Percentiles rank a stretch among this genome's conserved stretches.
Conservation (phyloP, 2,888 invertebrate species). For the Palloptera scutellata region DNA sequence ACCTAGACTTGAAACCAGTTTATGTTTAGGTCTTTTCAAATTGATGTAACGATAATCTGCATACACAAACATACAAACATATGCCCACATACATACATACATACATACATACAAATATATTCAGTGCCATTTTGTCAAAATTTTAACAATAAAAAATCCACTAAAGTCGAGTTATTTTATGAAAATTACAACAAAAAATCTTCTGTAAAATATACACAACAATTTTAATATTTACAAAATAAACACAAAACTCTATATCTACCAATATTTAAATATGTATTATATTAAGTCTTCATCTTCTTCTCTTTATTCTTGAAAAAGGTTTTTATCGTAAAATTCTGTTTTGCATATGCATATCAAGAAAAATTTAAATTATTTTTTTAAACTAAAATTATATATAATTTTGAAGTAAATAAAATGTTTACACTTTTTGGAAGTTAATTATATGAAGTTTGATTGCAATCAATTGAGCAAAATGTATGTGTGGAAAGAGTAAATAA, state of each 20-base stretch:
- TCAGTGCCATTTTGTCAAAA: no score
- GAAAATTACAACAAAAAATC: neutral
- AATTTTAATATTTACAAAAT: no score
- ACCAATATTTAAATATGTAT: constrained; percentile 1
- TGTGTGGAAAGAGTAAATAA: constrained; percentile 7
- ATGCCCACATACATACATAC: constrained; percentile 5
- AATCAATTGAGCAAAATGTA: constrained; percentile 5
- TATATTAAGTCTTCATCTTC: neutral
- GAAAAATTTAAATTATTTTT: constrained; percentile 12
- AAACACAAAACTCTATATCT: neutral
- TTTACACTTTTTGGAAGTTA: constrained; percentile 18
- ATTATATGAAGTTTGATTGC: neutral
- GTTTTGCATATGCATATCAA: constrained; percentile 3
- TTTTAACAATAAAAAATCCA: no score
- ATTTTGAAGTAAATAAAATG: constrained; percentile 7
- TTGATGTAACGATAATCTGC: no score
- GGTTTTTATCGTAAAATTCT: neutral
- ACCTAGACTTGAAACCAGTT: no score
- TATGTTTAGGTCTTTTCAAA: no score
- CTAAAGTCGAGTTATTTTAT: neutral
- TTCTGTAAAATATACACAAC: neutral
- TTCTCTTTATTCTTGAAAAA: neutral
- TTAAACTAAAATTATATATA: constrained; percentile 11
- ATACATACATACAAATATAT: constrained; percentile 2
- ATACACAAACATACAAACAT: no score